These are phyloP conservation scores for Psilopsiagon aurifrons DNA, from an alignment of 2,113 vertebrate genomes.

Conservation along the genomic window DNA sequence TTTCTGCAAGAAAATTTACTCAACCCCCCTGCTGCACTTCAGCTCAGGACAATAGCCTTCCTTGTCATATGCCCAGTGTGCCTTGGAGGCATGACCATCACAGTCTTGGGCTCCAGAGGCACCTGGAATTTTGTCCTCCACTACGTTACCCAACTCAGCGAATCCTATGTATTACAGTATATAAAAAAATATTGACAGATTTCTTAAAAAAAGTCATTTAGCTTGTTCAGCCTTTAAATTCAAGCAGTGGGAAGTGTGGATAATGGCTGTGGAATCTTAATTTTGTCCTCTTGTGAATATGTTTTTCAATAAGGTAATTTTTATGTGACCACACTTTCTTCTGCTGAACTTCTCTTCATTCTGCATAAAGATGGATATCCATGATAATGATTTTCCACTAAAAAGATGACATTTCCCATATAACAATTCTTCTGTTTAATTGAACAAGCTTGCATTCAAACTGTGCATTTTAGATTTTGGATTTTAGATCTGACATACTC, in stretches of 20 bases:
- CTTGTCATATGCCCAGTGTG: neutral
- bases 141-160: neutral
- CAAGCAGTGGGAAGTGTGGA: neutral
- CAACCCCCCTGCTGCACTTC: neutral
- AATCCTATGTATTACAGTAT: neutral
- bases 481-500: neutral
- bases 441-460: neutral
- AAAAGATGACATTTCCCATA: neutral
- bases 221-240: neutral
- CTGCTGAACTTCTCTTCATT: neutral
- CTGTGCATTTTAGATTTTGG: neutral
- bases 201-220: neutral
- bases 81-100: neutral
- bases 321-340: neutral
- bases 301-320: neutral
- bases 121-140: neutral
- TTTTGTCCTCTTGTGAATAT: neutral
- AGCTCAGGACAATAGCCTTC: neutral
- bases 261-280: neutral
- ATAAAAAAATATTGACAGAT: neutral
- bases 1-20: conserved; percentile 9
- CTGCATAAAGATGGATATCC: neutral
- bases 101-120: neutral
- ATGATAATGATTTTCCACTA: neutral
- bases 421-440: neutral